phyloP scores from a whole-genome alignment of 2,113 vertebrate genomes.

The Alectura lathami region DNA sequence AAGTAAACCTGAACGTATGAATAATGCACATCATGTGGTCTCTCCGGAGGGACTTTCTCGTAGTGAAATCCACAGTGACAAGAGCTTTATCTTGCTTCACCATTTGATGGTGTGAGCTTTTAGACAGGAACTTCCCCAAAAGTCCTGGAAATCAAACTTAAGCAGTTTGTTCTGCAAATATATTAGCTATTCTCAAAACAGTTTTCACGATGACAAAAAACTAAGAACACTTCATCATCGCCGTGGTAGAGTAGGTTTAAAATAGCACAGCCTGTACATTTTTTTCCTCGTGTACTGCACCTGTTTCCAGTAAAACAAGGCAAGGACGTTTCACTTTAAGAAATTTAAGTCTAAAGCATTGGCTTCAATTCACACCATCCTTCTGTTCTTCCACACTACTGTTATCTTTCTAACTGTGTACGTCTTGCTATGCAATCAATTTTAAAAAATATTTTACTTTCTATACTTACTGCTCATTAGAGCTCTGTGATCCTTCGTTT shows the following conservation, averaged over 20 bases:
- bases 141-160: background rate
- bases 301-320: background rate
- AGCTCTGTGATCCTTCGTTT: background rate
- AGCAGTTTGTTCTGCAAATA: background rate
- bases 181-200: background rate
- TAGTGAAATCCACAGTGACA: conserved; percentile 18
- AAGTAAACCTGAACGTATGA: background rate
- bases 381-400: background rate
- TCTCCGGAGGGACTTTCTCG: conserved; percentile 32
- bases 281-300: background rate
- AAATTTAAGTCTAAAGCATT: background rate
- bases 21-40: background rate
- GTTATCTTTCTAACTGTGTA: background rate
- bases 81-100: background rate
- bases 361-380: background rate
- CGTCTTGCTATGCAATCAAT: background rate
- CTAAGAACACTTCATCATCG: background rate
- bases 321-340: background rate
- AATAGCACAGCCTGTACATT: background rate
- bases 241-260: background rate
- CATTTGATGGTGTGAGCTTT: background rate
- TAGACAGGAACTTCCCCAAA: background rate
- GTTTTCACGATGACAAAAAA: background rate
- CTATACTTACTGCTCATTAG: background rate
- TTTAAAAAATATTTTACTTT: background rate